These are phyloP conservation scores for Microcebus lehilahytsara DNA, from an alignment of 2,113 vertebrate genomes.

Conservation along the genomic window DNA sequence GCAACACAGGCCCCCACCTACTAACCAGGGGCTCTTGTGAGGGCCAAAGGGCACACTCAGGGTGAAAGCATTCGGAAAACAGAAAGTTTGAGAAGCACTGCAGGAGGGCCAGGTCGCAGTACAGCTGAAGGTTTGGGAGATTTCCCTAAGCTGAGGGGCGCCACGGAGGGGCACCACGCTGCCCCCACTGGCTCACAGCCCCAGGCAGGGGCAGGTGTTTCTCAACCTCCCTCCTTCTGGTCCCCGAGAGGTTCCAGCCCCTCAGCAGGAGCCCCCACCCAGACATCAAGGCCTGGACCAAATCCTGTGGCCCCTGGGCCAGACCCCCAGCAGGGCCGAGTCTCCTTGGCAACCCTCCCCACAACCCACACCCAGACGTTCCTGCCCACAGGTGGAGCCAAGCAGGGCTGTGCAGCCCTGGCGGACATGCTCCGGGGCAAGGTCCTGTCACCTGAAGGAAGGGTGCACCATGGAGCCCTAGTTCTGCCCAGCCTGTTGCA, in stretches of 20 bases:
- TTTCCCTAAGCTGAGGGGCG: background rate
- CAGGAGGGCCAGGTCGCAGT: background rate
- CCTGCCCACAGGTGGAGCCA: background rate
- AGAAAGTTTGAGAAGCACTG: background rate
- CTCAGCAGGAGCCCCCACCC: background rate
- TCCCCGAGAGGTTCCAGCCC: background rate
- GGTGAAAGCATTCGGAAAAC: slow-evolving; percentile 10
- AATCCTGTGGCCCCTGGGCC: background rate
- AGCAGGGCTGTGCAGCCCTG: background rate
- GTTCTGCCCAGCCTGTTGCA: background rate
- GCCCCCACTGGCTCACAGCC: background rate
- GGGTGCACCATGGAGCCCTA: background rate
- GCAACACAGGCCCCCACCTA: no score
- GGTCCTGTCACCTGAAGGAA: background rate
- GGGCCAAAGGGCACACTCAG: background rate
- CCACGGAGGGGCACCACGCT: background rate
- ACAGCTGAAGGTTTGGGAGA: background rate
- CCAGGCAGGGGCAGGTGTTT: background rate
- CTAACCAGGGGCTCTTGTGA: background rate
- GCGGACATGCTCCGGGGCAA: background rate
- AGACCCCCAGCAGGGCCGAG: background rate
- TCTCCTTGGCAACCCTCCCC: background rate
- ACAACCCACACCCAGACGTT: background rate
- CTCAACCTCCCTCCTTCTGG: background rate
- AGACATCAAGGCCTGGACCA: background rate